Percentiles rank a stretch among this genome's conserved stretches.
These are phyloP conservation scores for Pocota personata DNA, from an alignment of 2,888 invertebrate genomes.

Conservation along the genomic window DNA sequence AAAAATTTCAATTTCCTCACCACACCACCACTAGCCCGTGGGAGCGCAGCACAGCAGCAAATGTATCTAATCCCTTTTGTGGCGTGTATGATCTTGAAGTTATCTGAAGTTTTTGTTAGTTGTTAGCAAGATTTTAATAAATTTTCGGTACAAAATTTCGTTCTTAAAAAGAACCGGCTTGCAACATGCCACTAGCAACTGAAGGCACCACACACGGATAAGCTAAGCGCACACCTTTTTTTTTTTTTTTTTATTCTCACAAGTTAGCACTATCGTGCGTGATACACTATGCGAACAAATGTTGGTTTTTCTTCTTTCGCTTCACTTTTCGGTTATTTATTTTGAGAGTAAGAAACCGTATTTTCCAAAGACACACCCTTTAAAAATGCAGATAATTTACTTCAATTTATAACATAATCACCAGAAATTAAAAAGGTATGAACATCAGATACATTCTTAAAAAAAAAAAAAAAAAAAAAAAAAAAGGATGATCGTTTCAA, in stretches of 20 bases:
- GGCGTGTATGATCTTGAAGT: neutral
- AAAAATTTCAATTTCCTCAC: slow-evolving; percentile 20
- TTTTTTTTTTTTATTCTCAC: slow-evolving; percentile 19
- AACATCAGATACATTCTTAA: neutral
- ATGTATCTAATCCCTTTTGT: slow-evolving; percentile 16
- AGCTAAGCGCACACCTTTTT: slow-evolving; percentile 16
- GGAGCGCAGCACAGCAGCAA: slow-evolving; percentile 3
- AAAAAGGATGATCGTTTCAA: slow-evolving; percentile 27
- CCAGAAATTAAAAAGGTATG: neutral
- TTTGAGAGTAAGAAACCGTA: slow-evolving; percentile 16
- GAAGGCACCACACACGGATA: slow-evolving; percentile 32
- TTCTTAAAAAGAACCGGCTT: slow-evolving; percentile 24
- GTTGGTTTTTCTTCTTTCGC: slow-evolving; percentile 1
- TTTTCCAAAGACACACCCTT: slow-evolving; percentile 40
- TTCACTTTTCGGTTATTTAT: slow-evolving; percentile 18
- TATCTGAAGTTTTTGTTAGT: neutral
- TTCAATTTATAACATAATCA: neutral
- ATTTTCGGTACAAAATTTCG: neutral
- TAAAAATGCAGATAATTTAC: neutral
- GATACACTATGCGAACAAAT: neutral
- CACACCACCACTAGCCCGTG: slow-evolving; percentile 23
- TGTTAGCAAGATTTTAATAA: neutral
- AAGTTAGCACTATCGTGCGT: slow-evolving; percentile 6
- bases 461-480: too few species aligned
- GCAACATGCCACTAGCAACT: slow-evolving; percentile 11